These are phyloP conservation scores for Mythimna albipuncta DNA, from an alignment of 2,888 invertebrate genomes.

Conservation along the genomic window DNA sequence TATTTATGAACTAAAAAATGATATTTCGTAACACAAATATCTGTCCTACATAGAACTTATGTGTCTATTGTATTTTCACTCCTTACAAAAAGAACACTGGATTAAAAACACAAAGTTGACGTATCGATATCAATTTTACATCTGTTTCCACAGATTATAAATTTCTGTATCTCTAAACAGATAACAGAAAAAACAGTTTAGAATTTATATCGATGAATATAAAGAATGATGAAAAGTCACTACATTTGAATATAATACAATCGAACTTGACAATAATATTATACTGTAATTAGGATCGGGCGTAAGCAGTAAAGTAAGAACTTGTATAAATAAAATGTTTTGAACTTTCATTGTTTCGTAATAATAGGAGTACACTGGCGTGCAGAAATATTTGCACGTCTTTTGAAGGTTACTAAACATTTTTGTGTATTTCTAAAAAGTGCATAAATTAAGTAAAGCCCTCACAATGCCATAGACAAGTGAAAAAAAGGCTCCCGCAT, in stretches of 20 bases:
- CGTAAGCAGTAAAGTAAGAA: slow-evolving; percentile 19
- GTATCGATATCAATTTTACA: slow-evolving; percentile 61
- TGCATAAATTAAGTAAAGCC: not conserved
- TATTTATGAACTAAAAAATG: not conserved
- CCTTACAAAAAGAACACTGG: slow-evolving; percentile 31
- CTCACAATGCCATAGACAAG: too few species aligned
- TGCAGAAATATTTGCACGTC: slow-evolving; percentile 19
- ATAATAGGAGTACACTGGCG: slow-evolving; percentile 55
- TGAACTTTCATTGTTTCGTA: slow-evolving; percentile 67
- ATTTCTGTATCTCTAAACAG: slow-evolving; percentile 17
- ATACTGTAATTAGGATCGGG: slow-evolving; percentile 26
- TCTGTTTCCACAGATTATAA: slow-evolving; percentile 39
- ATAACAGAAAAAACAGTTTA: slow-evolving; percentile 28
- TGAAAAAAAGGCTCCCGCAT: too few species aligned
- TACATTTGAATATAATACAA: slow-evolving; percentile 54
- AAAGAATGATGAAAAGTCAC: slow-evolving; percentile 64
- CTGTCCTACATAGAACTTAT: not conserved
- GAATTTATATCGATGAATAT: slow-evolving; percentile 55
- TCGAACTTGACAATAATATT: slow-evolving; percentile 59
- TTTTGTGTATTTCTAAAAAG: not conserved
- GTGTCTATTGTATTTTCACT: not conserved
- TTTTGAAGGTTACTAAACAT: not conserved
- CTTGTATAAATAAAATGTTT: slow-evolving; percentile 58
- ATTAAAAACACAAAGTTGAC: slow-evolving; percentile 62
- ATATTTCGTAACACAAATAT: not conserved